Evolutionary conservation across 35 echinoderm and acorn worm species (phyloP).

Genomic region (Ophiothrix spiculata): DNA sequence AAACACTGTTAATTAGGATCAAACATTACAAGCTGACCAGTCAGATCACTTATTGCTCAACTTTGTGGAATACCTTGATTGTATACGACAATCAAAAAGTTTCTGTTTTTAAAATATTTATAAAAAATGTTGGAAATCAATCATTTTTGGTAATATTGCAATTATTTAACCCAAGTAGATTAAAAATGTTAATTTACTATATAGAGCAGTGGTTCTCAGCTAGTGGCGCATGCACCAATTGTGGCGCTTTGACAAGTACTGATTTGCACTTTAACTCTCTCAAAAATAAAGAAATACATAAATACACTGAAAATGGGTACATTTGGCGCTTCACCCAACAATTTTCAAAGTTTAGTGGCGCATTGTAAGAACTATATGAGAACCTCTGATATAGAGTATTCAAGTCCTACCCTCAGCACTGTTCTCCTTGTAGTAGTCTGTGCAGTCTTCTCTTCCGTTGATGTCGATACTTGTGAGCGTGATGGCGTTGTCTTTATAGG

Average conservation of each 20-base stretch:
- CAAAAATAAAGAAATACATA: background rate
- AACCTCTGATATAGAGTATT: background rate
- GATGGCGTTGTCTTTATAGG: background rate
- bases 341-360: background rate
- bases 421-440: background rate
- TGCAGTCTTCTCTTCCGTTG: background rate
- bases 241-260: background rate
- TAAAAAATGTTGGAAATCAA: too few relatives aligned
- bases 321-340: background rate
- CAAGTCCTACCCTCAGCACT: background rate
- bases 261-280: background rate
- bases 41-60: too few relatives aligned
- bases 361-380: background rate
- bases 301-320: background rate
- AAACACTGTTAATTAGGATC: too few relatives aligned
- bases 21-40: too few relatives aligned
- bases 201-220: too few relatives aligned
- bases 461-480: background rate
- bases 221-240: background rate
- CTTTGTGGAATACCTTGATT: too few relatives aligned
- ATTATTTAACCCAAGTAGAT: too few relatives aligned
- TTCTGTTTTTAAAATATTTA: too few relatives aligned
- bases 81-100: too few relatives aligned
- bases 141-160: too few relatives aligned
- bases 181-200: too few relatives aligned